These are phyloP conservation scores for Gymnogyps californianus DNA, from an alignment of 2,113 vertebrate species.

Conservation along the genomic window DNA sequence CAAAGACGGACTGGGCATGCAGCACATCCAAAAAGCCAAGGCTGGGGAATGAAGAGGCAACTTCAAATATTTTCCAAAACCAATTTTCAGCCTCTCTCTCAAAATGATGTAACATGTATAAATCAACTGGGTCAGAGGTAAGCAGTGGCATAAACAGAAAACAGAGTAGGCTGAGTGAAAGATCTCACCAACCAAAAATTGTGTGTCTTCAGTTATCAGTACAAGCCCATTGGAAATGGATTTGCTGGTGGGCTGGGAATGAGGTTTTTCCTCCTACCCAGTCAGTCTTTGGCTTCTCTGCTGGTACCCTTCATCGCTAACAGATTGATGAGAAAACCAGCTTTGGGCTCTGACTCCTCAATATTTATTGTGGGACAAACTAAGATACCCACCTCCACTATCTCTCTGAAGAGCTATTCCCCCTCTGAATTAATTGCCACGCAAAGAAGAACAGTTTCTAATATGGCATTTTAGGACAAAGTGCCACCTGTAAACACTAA, in stretches of 20 bases:
- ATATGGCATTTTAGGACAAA: not conserved
- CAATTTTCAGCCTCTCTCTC: not conserved
- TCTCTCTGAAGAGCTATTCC: not conserved
- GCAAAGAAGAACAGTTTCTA: not conserved
- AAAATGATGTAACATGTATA: not conserved
- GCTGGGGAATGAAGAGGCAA: not conserved
- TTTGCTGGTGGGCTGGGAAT: not conserved
- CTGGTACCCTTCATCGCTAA: not conserved
- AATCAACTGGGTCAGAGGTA: not conserved
- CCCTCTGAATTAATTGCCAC: not conserved
- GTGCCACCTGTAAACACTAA: not conserved
- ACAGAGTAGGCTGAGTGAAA: not conserved
- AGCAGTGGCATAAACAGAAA: not conserved
- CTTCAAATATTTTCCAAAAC: not conserved
- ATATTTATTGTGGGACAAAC: not conserved
- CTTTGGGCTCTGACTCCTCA: not conserved
- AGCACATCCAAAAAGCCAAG: not conserved
- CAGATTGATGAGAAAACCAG: not conserved
- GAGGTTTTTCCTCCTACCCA: not conserved
- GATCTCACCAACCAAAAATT: not conserved
- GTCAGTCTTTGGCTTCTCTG: not conserved
- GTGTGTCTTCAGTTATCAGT: not conserved
- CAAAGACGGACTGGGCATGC: not conserved
- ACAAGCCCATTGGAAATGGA: not conserved
- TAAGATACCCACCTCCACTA: not conserved